Evolutionary conservation across 2,113 vertebrate genomes (phyloP).

Genomic region (Dolichotis patagonum): DNA sequence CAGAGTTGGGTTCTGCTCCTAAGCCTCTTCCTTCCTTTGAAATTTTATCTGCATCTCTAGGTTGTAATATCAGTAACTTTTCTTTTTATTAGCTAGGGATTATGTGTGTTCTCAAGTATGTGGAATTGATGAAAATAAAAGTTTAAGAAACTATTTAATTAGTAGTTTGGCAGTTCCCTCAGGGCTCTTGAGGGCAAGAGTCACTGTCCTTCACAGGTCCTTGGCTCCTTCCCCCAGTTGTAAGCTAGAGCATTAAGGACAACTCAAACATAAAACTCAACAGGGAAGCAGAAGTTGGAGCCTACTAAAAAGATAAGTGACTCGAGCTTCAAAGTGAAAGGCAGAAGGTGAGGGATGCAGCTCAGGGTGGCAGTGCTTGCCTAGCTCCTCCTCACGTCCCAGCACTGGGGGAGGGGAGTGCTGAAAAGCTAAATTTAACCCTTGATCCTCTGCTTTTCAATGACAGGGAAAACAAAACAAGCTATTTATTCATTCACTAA

Average conservation of each 20-base stretch:
- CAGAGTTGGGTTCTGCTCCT: background rate
- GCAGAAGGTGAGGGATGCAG: background rate
- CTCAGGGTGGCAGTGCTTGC: background rate
- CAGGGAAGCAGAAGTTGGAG: background rate
- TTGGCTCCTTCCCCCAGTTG: background rate
- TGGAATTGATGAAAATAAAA: slow-evolving; percentile 59
- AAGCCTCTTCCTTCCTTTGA: slow-evolving; percentile 26
- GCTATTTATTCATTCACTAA: slow-evolving; percentile 32
- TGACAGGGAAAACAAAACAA: slow-evolving; percentile 55
- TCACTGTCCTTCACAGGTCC: background rate
- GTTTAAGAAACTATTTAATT: slow-evolving; percentile 56
- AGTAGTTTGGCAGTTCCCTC: slow-evolving; percentile 19
- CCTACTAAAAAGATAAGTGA: background rate
- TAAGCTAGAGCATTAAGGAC: background rate
- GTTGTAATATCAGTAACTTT: background rate
- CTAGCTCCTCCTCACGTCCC: background rate
- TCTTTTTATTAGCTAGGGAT: slow-evolving; percentile 1
- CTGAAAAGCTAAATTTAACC: background rate
- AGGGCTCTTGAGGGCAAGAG: background rate
- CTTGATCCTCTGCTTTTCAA: background rate
- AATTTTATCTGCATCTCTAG: background rate
- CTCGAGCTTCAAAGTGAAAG: background rate
- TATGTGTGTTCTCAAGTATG: background rate
- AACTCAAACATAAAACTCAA: slow-evolving; percentile 18
- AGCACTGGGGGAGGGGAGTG: background rate